Percentiles rank a stretch among this genome's conserved stretches.
Evolutionary conservation across 1,140 invertebrate genomes (phyloP).

Genomic region (Bombus superbus): DNA sequence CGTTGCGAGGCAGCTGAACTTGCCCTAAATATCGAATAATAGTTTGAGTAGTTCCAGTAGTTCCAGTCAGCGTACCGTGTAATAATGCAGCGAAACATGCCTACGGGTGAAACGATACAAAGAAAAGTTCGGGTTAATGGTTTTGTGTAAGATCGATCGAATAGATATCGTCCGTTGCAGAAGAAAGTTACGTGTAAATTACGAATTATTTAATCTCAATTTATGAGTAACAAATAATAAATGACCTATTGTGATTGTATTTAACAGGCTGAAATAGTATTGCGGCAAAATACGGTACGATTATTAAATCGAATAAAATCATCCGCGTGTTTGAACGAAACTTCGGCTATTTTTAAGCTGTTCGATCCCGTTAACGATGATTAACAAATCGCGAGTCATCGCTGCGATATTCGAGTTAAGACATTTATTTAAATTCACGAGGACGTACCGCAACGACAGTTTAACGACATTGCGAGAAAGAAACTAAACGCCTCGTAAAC

Average conservation of each 20-base stretch:
- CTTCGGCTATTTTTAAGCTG: not conserved
- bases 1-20: constrained; percentile 22
- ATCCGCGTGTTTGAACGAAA: too few species aligned
- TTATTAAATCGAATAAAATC: not conserved
- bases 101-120: not conserved
- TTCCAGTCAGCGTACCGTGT: constrained; percentile 36
- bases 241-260: not conserved
- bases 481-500: not conserved
- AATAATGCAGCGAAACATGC: constrained; percentile 7
- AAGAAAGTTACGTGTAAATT: not conserved
- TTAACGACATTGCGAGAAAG: not conserved
- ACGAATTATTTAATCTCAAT: not conserved
- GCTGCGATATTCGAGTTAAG: not conserved
- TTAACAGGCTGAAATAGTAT: too few species aligned
- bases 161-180: too few species aligned
- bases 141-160: not conserved
- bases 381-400: not conserved
- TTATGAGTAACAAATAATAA: not conserved
- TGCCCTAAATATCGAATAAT: constrained; percentile 43
- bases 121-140: not conserved
- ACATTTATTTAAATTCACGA: not conserved
- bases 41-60: constrained; percentile 12
- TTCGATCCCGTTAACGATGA: not conserved
- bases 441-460: not conserved
- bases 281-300: too few species aligned